Percentiles rank a stretch among this genome's conserved stretches.
Conservation (phyloP, 2,113 vertebrate genomes). For the Oncorhynchus clarkii region DNA sequence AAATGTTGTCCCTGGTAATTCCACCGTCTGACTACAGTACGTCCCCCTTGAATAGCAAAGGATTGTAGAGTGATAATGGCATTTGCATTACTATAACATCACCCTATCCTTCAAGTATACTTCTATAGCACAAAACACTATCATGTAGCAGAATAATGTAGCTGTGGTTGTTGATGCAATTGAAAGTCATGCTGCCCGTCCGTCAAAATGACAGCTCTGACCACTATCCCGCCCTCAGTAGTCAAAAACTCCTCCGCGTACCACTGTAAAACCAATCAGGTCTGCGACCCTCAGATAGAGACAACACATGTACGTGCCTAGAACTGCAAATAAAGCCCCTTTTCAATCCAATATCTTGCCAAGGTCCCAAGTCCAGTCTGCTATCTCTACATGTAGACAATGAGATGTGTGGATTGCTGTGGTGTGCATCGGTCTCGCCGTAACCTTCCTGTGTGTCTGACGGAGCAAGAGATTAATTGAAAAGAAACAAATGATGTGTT, state of each 20-base stretch:
- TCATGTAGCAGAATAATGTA: not conserved
- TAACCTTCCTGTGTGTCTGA: slow-evolving; percentile 62
- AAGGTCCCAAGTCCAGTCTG: slow-evolving; percentile 18
- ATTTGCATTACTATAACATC: too few species aligned
- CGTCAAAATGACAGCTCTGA: not conserved
- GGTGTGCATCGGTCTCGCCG: slow-evolving; percentile 25
- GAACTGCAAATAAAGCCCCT: slow-evolving; percentile 2
- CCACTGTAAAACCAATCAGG: not conserved
- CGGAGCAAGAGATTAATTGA: slow-evolving; percentile 73
- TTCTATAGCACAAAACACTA: not conserved
- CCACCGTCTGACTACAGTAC: not conserved
- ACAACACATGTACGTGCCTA: slow-evolving; percentile 1
- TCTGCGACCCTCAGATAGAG: not conserved
- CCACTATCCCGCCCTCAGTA: not conserved
- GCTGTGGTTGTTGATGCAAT: not conserved
- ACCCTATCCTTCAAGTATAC: not conserved
- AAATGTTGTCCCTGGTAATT: not conserved
- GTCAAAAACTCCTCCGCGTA: not conserved
- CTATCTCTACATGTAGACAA: slow-evolving; percentile 48
- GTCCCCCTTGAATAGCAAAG: not conserved
- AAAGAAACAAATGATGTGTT: slow-evolving; percentile 76
- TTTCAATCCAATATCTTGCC: slow-evolving; percentile 23
- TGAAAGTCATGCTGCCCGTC: slow-evolving; percentile 8
- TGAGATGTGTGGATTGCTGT: slow-evolving; percentile 37
- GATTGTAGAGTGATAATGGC: too few species aligned